A percentile compares a stretch with the other conserved stretches of the same genome.
Conservation (phyloP, 92 coral and sea anemone species). For the Pocillopora grandis region DNA sequence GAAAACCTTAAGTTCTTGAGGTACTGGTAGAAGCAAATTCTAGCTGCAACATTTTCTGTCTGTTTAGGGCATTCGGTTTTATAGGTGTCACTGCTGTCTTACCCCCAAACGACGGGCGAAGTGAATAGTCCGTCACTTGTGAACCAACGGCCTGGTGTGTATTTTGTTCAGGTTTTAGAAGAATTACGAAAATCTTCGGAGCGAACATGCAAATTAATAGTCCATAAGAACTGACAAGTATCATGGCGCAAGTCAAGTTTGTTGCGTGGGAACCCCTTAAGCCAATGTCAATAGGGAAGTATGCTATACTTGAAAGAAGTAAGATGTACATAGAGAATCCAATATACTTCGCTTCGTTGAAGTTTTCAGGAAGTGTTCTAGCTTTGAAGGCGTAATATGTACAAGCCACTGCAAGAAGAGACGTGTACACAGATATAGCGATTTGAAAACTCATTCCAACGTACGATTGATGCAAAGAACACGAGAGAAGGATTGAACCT, state of each 20-base stretch:
- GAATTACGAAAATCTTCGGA: conserved; percentile 62
- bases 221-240: conserved; percentile 35
- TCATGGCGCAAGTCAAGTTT: conserved; percentile 54
- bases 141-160: conserved; percentile 17
- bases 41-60: neutral
- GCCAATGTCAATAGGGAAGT: conserved; percentile 69
- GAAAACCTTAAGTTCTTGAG: neutral
- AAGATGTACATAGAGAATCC: conserved; percentile 76
- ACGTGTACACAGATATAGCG: conserved; percentile 44
- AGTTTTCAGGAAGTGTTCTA: conserved; percentile 75
- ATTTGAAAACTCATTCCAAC: conserved; percentile 55
- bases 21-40: neutral
- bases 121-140: conserved; percentile 45
- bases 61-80: neutral
- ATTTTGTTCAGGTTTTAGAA: conserved; percentile 1
- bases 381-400: conserved; percentile 61
- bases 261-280: conserved; percentile 58
- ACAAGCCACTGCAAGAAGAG: too few relatives aligned
- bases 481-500: too few relatives aligned
- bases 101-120: neutral
- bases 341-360: conserved; percentile 77
- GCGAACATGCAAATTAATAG: conserved; percentile 70
- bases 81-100: conserved; percentile 8
- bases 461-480: neutral
- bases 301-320: conserved; percentile 66